Conservation (phyloP, 1,140 invertebrate genomes). For the Diorhabda sublineata region DNA sequence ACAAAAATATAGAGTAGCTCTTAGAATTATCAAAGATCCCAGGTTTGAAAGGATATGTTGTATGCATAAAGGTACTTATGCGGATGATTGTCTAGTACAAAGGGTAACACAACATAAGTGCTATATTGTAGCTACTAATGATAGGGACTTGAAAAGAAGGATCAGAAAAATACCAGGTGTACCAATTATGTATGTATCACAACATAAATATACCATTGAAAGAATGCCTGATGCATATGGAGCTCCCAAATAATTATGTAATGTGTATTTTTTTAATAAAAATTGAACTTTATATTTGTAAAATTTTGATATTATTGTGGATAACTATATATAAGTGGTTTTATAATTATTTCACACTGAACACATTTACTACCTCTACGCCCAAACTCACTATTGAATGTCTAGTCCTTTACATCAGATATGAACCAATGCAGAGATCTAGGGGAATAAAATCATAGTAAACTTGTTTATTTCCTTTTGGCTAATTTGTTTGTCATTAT, state of each 20-base stretch:
- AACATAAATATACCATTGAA: constrained; percentile 94
- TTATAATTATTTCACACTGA: no score
- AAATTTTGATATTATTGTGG: no score
- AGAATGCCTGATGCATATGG: constrained; percentile 98
- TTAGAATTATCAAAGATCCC: constrained; percentile 94
- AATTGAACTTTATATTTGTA: no score
- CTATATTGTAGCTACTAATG: constrained; percentile 99
- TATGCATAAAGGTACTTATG: constrained; percentile 97
- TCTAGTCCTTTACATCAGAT: no score
- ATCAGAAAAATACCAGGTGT: constrained; percentile 98
- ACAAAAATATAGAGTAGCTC: constrained; percentile 89
- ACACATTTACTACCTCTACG: no score
- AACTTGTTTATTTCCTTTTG: no score
- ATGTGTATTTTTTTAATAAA: no score
- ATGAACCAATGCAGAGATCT: no score
- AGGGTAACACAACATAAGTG: constrained; percentile 97
- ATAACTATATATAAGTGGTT: no score
- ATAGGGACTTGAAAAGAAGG: constrained; percentile 93
- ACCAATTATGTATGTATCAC: constrained; percentile 95
- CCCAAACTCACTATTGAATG: no score
- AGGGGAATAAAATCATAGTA: no score
- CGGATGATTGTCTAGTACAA: constrained; percentile 97
- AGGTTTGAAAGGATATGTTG: constrained; percentile 91
- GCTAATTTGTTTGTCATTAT: no score
- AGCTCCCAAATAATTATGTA: constrained; percentile 59